Evolutionary conservation across 2,113 vertebrate species (phyloP), one percentile per base, ranked within the genome.

Genomic region (Terrapene triunguis): DNA sequence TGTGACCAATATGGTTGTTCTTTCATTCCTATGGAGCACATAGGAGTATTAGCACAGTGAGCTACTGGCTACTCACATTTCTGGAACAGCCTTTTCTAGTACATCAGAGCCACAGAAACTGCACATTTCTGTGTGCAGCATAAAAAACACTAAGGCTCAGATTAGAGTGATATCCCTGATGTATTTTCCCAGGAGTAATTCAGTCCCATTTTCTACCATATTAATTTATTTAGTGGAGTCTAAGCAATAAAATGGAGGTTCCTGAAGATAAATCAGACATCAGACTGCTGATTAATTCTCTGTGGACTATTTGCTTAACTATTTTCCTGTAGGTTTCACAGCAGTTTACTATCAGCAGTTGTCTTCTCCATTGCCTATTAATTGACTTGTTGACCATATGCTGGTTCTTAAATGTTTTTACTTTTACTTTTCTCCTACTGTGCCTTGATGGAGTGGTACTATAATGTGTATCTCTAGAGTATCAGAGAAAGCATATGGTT

Each of bases 281-380:
- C 54, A 94, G 88, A 94, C 88, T 92, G 62, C 78, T 94, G 87
- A 95, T 94, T 97, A 97, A 96, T 90, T 57, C n/a, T 92, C 59
- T 86, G 84, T 29, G 89, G 59, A 94, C 83, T 96, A 93, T 89
- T 96, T 96, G 22, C 74, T 94, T 95, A 93, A 93, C 81, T 96
- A 85, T 91, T 92, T 96, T 93, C 53, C 85, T 81, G 94, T 93
- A 96, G 93, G 87, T 96, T 97, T 96, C 84, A 95, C 85, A 95
- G 87, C 92, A 94, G 94, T 97, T 97, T 92, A 84, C 51, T 93
- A 87, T 27, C 94, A 96, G 89, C 85, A 93, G 95, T 96, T 92
- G 92, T 84, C 94, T 95, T 95, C 57, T 91, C 62, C 80, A 55
- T 91, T 94, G 95, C 69, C 17, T 95, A 53, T 90, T 96, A 96